phyloP scores from a whole-genome alignment of 2,888 invertebrate genomes.

The Priocnemis perturbator region DNA sequence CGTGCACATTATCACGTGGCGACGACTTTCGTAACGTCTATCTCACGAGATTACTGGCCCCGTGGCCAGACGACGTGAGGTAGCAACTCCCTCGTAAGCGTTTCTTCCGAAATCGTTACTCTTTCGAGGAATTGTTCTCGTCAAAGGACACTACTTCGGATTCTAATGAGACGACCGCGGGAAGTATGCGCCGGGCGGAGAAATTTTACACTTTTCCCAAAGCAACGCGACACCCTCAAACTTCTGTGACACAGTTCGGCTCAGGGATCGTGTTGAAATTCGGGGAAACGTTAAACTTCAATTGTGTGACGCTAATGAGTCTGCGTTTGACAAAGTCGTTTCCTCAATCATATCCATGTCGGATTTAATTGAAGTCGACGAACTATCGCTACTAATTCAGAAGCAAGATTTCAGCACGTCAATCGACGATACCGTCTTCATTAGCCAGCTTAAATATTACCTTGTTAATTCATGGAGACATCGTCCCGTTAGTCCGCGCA shows the following conservation, averaged over 20 bases:
- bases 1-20: background rate
- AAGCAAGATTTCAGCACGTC: slow-evolving; percentile 19
- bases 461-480: no score
- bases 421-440: no score
- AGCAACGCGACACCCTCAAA: slow-evolving; percentile 37
- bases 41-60: slow-evolving; percentile 6
- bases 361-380: background rate
- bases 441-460: no score
- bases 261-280: background rate
- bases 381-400: slow-evolving; percentile 14
- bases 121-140: slow-evolving; percentile 34
- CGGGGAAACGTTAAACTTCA: no score
- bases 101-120: slow-evolving; percentile 35
- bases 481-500: slow-evolving; percentile 8
- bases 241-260: background rate
- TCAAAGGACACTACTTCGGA: slow-evolving; percentile 24
- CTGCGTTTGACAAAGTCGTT: no score
- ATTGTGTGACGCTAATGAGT: no score
- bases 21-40: slow-evolving; percentile 2
- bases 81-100: slow-evolving; percentile 7
- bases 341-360: background rate
- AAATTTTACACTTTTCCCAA: slow-evolving; percentile 43
- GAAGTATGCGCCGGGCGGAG: slow-evolving; percentile 40
- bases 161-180: slow-evolving; percentile 22
- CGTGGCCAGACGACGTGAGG: background rate